A percentile compares a stretch with the other conserved stretches of the same genome.
Evolutionary conservation across 23 tunicate genomes (phyloP).

Genomic region (Styela clava): DNA sequence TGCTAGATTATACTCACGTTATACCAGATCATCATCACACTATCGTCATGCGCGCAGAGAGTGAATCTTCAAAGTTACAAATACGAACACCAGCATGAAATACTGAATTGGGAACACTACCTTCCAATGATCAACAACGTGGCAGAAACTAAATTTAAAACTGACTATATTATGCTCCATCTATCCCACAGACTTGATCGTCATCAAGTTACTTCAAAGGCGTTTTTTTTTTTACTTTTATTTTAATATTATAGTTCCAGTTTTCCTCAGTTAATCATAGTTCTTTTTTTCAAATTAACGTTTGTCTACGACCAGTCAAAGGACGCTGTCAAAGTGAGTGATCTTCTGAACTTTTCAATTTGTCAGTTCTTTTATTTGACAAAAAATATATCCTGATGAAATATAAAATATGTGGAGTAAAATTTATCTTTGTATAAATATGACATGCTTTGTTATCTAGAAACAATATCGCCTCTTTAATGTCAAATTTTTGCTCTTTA

Average conservation of each 20-base stretch:
- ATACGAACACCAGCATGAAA: neutral
- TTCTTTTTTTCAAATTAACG: too few relatives aligned
- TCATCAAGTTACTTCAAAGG: neutral
- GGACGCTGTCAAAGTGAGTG: too few relatives aligned
- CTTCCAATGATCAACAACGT: neutral
- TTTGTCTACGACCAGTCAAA: too few relatives aligned
- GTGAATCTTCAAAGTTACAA: neutral
- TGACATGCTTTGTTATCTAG: too few relatives aligned
- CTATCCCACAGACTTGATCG: neutral
- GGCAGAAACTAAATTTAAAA: neutral
- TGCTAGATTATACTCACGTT: conserved; percentile 18
- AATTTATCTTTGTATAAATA: too few relatives aligned
- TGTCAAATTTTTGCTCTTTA: too few relatives aligned
- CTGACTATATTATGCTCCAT: neutral
- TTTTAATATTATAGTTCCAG: neutral
- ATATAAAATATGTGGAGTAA: too few relatives aligned
- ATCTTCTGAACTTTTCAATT: too few relatives aligned
- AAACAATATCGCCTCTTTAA: too few relatives aligned
- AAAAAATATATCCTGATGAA: too few relatives aligned
- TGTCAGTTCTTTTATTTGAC: too few relatives aligned
- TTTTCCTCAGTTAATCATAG: neutral
- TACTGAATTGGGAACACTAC: neutral
- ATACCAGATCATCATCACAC: conserved; percentile 14
- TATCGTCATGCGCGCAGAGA: neutral
- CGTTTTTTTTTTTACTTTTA: neutral